These are phyloP conservation scores for Megaptera novaeangliae DNA, from an alignment of 2,113 vertebrate species.

Conservation along the genomic window DNA sequence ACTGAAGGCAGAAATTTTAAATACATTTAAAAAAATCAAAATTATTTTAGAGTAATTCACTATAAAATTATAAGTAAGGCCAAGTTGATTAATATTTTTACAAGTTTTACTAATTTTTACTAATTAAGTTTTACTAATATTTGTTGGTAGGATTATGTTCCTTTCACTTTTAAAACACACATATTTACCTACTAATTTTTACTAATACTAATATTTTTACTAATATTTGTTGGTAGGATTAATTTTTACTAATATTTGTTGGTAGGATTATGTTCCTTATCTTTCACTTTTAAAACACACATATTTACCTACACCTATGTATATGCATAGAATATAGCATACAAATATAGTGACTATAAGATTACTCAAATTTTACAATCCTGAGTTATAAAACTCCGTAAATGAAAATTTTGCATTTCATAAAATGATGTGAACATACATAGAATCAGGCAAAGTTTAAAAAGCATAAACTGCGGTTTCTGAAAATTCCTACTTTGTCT, in stretches of 20 bases:
- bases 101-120: neutral
- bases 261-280: neutral
- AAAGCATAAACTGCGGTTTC: neutral
- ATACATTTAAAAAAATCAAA: neutral
- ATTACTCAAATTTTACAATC: neutral
- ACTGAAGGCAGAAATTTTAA: neutral
- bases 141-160: neutral
- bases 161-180: neutral
- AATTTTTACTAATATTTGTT: slow-evolving; percentile 17
- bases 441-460: neutral
- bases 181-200: neutral
- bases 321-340: neutral
- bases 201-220: neutral
- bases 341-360: neutral
- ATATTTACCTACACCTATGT: neutral
- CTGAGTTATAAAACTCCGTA: neutral
- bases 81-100: neutral
- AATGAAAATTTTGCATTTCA: neutral
- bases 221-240: neutral
- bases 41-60: neutral
- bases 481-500: neutral
- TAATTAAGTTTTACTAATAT: slow-evolving; percentile 2
- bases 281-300: neutral
- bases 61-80: neutral
- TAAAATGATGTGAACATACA: neutral